Evolutionary conservation across 2,113 vertebrate genomes (phyloP).

Genomic region (Nothobranchius furzeri): DNA sequence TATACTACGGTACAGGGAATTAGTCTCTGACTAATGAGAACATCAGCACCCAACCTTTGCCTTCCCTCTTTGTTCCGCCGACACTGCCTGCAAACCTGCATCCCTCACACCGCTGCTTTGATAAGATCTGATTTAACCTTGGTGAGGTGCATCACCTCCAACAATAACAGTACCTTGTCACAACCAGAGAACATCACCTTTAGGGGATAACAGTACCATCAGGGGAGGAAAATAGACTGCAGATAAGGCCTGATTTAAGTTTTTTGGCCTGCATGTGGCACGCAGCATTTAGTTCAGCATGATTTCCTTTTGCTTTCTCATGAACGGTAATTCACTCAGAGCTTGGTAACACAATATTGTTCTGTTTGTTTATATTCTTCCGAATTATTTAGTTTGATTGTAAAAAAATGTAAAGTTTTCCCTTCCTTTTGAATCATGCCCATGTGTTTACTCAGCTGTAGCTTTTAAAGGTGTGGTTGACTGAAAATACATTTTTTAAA

Average conservation of each 20-base stretch:
- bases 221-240: slow-evolving; percentile 25
- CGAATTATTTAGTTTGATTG: no score
- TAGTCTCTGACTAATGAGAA: slow-evolving; percentile 43
- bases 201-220: slow-evolving; percentile 38
- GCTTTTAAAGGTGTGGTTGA: no score
- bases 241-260: slow-evolving; percentile 39
- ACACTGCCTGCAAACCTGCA: slow-evolving; percentile 42
- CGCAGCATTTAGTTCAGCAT: slow-evolving; percentile 34
- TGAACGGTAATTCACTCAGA: neutral
- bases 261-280: slow-evolving; percentile 19
- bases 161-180: slow-evolving; percentile 73
- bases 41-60: slow-evolving; percentile 48
- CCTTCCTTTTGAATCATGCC: no score
- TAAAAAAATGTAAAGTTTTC: no score
- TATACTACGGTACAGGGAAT: no score
- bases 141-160: slow-evolving; percentile 70
- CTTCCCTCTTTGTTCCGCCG: slow-evolving; percentile 29
- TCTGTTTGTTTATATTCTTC: no score
- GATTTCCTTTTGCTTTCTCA: slow-evolving; percentile 8
- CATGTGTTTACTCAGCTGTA: no score
- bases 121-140: slow-evolving; percentile 79
- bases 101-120: slow-evolving; percentile 50
- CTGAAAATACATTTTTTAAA: no score
- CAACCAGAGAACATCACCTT: slow-evolving; percentile 62
- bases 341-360: neutral